phyloP scores from a whole-genome alignment of 2,888 invertebrate genomes.

The Scaptomyza polygonia region DNA sequence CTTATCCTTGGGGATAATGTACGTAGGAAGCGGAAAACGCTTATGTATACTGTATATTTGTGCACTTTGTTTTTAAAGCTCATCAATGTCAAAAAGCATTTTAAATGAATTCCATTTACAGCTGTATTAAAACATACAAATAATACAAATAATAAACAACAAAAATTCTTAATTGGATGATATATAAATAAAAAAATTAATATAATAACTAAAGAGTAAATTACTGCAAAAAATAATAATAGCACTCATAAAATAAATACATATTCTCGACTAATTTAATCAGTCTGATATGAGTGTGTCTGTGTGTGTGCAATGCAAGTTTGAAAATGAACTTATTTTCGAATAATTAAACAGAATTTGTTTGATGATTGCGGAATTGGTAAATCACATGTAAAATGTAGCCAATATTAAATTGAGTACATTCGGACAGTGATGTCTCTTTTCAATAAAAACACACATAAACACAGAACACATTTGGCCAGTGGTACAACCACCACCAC shows the following conservation, averaged over 20 bases:
- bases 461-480: conserved; percentile 1
- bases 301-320: not conserved
- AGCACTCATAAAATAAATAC: not conserved
- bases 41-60: conserved; percentile 32
- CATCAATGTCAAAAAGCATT: conserved; percentile 68
- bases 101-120: conserved; percentile 64
- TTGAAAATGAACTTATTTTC: not conserved
- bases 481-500: not conserved
- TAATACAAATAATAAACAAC: too few species aligned
- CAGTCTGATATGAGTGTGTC: too few species aligned
- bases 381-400: not conserved
- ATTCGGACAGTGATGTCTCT: not conserved
- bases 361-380: conserved; percentile 6
- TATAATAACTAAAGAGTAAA: conserved; percentile 15
- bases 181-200: conserved; percentile 16
- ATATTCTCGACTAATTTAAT: too few species aligned
- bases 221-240: not conserved
- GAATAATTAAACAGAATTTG: not conserved
- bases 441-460: not conserved
- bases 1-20: conserved; percentile 3
- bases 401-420: not conserved
- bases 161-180: conserved; percentile 46
- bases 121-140: not conserved
- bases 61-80: conserved; percentile 50
- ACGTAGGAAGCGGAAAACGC: conserved; percentile 9